Evolutionary conservation across 1,140 invertebrate species (phyloP).

Genomic region (Ladona fulva): DNA sequence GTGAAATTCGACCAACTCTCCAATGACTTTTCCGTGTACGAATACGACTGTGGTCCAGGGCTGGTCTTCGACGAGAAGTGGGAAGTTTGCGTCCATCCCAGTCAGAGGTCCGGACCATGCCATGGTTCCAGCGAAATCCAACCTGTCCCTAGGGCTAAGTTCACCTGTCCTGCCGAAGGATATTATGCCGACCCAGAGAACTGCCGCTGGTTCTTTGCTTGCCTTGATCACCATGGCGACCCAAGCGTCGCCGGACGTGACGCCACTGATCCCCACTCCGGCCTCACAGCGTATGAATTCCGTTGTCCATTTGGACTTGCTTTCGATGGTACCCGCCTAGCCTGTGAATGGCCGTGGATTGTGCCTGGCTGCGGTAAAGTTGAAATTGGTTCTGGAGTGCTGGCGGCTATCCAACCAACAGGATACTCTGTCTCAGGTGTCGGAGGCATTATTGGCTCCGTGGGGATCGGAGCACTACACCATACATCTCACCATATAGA

Average conservation of each 20-base stretch:
- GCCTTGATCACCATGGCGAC: constrained; percentile 61
- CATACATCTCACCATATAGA: neutral
- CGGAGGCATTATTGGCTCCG: neutral
- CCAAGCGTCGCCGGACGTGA: constrained; percentile 21
- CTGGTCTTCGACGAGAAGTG: constrained; percentile 66
- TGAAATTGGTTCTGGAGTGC: neutral
- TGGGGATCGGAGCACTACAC: neutral
- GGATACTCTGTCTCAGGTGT: neutral
- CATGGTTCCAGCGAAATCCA: constrained; percentile 63
- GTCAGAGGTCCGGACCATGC: constrained; percentile 55
- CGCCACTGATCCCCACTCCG: constrained; percentile 19
- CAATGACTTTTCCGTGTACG: constrained; percentile 67
- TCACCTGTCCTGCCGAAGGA: constrained; percentile 52
- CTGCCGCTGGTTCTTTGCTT: constrained; percentile 79
- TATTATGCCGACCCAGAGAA: constrained; percentile 74
- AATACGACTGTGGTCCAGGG: constrained; percentile 74
- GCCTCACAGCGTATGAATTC: constrained; percentile 67
- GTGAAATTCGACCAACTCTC: constrained; percentile 67
- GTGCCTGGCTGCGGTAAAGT: constrained; percentile 51
- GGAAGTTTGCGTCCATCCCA: constrained; percentile 76
- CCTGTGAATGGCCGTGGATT: constrained; percentile 76
- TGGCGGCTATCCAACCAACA: constrained; percentile 7
- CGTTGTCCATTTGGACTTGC: constrained; percentile 72
- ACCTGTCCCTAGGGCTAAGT: constrained; percentile 52
- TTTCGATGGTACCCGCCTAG: constrained; percentile 59